These are phyloP conservation scores for Chironex yamaguchii DNA, from an alignment of 30 jellyfish, hydroid and myxozoan species.

Conservation along the genomic window DNA sequence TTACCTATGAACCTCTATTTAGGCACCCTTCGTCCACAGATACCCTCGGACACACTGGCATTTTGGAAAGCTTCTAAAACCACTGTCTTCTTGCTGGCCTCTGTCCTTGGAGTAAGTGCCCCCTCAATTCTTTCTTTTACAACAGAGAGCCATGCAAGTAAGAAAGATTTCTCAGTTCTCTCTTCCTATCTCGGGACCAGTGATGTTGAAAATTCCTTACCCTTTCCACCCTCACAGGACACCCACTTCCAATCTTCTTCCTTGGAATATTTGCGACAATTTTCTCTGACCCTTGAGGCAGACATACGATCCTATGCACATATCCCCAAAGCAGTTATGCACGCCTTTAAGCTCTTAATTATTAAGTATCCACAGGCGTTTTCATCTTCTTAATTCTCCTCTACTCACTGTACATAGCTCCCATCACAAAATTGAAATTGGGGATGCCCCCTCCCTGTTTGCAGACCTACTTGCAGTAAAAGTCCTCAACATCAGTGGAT, in stretches of 20 bases:
- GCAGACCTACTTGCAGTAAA: conserved; percentile 45
- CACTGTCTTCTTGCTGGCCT: too few relatives aligned
- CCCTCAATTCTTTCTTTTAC: too few relatives aligned
- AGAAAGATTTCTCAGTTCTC: not conserved
- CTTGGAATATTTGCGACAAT: not conserved
- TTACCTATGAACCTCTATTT: too few relatives aligned
- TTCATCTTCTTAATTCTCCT: conserved; percentile 42
- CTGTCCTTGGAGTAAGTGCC: not conserved
- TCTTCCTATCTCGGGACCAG: not conserved
- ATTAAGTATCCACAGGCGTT: conserved; percentile 45
- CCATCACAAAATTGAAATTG: conserved; percentile 35
- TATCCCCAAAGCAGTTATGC: conserved; percentile 10
- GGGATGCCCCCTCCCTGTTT: conserved; percentile 50
- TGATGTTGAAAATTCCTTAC: not conserved
- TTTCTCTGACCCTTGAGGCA: conserved; percentile 5
- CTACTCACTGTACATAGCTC: conserved; percentile 32
- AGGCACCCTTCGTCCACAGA: conserved; percentile 8
- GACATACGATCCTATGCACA: conserved; percentile 35
- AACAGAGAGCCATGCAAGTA: too few relatives aligned
- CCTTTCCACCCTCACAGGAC: conserved; percentile 1
- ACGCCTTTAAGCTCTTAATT: not conserved
- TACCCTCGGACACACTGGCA: not conserved
- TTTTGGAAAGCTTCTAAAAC: not conserved
- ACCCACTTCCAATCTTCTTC: not conserved
- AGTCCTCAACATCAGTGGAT: conserved; percentile 19